A percentile compares a stretch with the other conserved stretches of the same genome.
phyloP scores from a whole-genome alignment of 2,113 vertebrate species.

The Phocoena sinus region DNA sequence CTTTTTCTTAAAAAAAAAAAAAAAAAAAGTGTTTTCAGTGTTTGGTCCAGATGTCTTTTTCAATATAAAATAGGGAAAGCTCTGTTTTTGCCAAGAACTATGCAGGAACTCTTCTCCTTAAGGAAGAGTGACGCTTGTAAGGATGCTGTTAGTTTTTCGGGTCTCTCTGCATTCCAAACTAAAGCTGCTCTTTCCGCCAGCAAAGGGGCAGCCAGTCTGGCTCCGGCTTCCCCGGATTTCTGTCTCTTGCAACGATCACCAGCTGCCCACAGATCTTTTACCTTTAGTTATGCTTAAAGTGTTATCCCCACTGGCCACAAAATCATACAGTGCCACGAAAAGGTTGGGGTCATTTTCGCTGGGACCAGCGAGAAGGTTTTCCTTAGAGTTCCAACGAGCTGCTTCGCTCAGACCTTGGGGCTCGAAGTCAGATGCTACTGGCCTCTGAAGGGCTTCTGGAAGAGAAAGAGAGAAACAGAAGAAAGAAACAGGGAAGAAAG shows the following conservation, averaged over 20 bases:
- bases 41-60: not conserved
- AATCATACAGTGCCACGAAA: constrained; percentile 99
- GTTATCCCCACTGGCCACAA: constrained; percentile 98
- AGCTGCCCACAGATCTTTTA: constrained; percentile 66
- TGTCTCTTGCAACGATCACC: not conserved
- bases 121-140: not conserved
- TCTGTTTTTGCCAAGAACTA: not conserved
- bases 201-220: not conserved
- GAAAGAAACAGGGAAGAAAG: not conserved
- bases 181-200: not conserved
- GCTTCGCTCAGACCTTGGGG: constrained; percentile 94
- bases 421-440: constrained; percentile 90
- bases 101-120: not conserved
- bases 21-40: not conserved
- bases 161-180: not conserved
- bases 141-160: not conserved
- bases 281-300: constrained; percentile 99
- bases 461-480: constrained; percentile 17
- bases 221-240: not conserved
- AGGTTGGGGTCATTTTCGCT: constrained; percentile 99
- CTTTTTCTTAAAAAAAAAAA: not conserved
- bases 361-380: constrained; percentile 95
- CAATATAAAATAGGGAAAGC: not conserved
- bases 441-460: constrained; percentile 96
- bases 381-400: constrained; percentile 99